A percentile compares a stretch with the other conserved stretches of the same genome.
phyloP scores from a whole-genome alignment of 2,113 vertebrate species.

The Mesocricetus auratus region DNA sequence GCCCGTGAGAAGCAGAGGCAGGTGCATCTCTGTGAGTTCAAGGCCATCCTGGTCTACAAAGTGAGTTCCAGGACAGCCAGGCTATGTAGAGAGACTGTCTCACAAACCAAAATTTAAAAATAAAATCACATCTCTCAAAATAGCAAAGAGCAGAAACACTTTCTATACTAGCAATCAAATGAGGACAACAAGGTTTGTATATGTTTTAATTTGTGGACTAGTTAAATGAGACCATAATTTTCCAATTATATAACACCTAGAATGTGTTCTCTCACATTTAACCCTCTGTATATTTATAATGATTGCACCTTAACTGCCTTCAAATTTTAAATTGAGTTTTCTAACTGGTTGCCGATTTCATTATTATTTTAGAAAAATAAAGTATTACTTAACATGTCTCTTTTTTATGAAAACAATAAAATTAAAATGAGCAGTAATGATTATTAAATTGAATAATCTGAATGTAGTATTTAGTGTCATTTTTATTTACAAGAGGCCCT shows the following conservation, averaged over 20 bases:
- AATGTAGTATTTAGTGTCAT: background rate
- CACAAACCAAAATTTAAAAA: background rate
- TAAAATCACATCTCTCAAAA: background rate
- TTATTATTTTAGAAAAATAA: constrained; percentile 11
- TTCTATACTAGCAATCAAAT: background rate
- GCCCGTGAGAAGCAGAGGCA: too few relatives aligned
- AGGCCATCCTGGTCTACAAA: background rate
- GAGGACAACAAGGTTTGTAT: background rate
- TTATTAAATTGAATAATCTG: background rate
- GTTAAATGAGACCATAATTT: background rate
- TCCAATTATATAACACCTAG: background rate
- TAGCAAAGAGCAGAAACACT: background rate
- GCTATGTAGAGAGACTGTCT: background rate
- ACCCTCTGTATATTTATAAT: background rate
- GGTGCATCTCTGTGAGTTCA: too few relatives aligned
- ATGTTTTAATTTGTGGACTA: background rate
- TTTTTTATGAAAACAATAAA: background rate
- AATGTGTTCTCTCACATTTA: background rate
- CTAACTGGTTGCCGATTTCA: background rate
- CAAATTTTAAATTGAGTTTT: constrained; percentile 42
- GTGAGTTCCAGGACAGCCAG: background rate
- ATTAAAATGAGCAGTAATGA: background rate
- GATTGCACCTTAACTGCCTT: background rate
- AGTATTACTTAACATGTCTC: constrained; percentile 19
- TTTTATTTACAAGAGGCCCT: background rate